Base-by-base conservation (phyloP, 2,888 invertebrate genomes). In the Microctonus aethiopoides region DNA sequence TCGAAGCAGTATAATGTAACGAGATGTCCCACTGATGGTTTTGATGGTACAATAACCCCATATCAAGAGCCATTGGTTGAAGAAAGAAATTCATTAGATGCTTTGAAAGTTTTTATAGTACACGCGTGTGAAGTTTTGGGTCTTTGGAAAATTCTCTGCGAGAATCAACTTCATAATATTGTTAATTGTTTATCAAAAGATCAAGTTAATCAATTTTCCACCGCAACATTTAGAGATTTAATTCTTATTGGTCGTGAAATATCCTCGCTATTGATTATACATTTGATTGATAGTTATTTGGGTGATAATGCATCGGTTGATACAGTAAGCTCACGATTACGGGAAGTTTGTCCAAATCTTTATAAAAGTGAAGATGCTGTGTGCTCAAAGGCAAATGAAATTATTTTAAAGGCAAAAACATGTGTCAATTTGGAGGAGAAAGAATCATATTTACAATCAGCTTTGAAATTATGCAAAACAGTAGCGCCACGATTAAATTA, bases 341-440 rank as follows among this genome's bases (percentile, higher is more conserved):
- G 98, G 59, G 94, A 96, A 79, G 91, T 96, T 1, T 99, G 99
- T 82, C 99, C 99, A 0, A 94, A 94, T 77, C 89, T 99, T 29
- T 99, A 98, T 85, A 93, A 95, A 74, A 93, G 93, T 79, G 98
- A 99, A 88, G 99, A 99, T 87, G 98, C 98, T 3, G 94, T 96
- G 11, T 96, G 96, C 79, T 96, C 98, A 1, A 98, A 98, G 89
- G 95, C 95, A 0, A 96, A 95, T 78, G 97, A 98, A 88, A 91
- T 97, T 79, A 88, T 98, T 66, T 91, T 96, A 87, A 91, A 91
- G 78, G 95, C 96, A 0, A 94, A 93, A 82, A 91, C 89, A 74
- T 92, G 93, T 75, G 90, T 91, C 78, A 94, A 93, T 84, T 87
- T 90, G 0, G 90, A 91, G 13, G 96, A 96, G 79, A 92, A 93